Evolutionary conservation across 1,140 invertebrate genomes (phyloP).

Genomic region (Meteorus sp.): DNA sequence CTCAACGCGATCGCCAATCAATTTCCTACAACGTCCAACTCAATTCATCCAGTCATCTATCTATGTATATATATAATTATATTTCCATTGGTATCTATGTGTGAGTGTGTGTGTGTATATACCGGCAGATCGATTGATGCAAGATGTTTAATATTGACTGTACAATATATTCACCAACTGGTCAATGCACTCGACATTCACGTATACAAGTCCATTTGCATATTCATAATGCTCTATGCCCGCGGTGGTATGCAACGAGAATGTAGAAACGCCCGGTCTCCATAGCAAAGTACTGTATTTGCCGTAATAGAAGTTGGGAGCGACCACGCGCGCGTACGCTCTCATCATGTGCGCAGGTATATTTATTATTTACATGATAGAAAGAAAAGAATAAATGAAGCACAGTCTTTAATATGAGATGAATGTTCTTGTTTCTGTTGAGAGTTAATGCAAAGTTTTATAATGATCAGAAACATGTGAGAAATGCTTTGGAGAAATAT

Average conservation of each 20-base stretch:
- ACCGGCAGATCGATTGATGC: conserved; percentile 4
- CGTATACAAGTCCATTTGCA: conserved; percentile 38
- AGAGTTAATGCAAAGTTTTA: too few species aligned
- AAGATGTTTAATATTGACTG: not conserved
- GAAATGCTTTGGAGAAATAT: too few species aligned
- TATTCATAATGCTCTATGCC: conserved; percentile 36
- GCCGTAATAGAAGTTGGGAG: conserved; percentile 22
- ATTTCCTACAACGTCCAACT: too few species aligned
- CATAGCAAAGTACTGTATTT: conserved; percentile 21
- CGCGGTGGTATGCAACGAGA: conserved; percentile 33
- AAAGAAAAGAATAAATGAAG: too few species aligned
- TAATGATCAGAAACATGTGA: too few species aligned
- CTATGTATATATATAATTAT: not conserved
- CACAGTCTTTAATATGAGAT: too few species aligned
- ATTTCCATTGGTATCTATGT: not conserved
- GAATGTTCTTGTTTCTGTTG: too few species aligned
- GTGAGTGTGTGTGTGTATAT: too few species aligned
- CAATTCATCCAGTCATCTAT: too few species aligned
- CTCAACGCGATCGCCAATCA: too few species aligned
- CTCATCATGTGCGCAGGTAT: not conserved
- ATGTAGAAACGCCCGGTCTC: conserved; percentile 35
- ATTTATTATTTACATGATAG: too few species aligned
- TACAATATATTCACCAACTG: too few species aligned
- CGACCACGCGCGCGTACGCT: conserved; percentile 5
- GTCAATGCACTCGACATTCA: conserved; percentile 40